These are phyloP conservation scores for Melanaphis sacchari DNA, from an alignment of 1,140 invertebrate species.

Conservation along the genomic window DNA sequence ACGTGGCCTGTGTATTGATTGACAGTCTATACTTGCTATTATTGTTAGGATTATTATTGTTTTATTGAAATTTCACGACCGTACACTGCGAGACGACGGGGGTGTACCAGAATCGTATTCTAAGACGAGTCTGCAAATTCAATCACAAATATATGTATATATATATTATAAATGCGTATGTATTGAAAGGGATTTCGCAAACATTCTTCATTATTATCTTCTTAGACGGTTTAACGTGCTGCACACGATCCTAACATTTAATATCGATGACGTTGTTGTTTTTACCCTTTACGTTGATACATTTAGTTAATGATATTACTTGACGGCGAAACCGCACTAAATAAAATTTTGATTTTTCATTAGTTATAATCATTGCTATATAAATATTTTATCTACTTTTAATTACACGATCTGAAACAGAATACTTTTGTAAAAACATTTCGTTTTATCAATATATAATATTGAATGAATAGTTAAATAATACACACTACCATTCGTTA, in stretches of 20 bases:
- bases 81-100: background rate
- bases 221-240: background rate
- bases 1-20: constrained; percentile 50
- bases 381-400: too few species aligned
- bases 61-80: background rate
- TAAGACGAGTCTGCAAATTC: background rate
- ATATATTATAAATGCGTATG: too few species aligned
- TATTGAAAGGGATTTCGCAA: background rate
- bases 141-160: background rate
- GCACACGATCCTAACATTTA: background rate
- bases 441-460: too few species aligned
- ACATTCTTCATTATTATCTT: background rate
- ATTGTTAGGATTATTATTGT: background rate
- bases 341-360: too few species aligned
- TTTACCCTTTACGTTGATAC: too few species aligned
- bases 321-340: too few species aligned
- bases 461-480: too few species aligned
- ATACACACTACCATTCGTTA: too few species aligned
- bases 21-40: background rate
- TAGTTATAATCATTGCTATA: too few species aligned
- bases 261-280: background rate
- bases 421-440: background rate
- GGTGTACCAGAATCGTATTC: background rate
- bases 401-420: too few species aligned
- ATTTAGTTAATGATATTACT: too few species aligned